Base-by-base conservation (phyloP, 1,140 invertebrate genomes). In the Drosophila rufa region DNA sequence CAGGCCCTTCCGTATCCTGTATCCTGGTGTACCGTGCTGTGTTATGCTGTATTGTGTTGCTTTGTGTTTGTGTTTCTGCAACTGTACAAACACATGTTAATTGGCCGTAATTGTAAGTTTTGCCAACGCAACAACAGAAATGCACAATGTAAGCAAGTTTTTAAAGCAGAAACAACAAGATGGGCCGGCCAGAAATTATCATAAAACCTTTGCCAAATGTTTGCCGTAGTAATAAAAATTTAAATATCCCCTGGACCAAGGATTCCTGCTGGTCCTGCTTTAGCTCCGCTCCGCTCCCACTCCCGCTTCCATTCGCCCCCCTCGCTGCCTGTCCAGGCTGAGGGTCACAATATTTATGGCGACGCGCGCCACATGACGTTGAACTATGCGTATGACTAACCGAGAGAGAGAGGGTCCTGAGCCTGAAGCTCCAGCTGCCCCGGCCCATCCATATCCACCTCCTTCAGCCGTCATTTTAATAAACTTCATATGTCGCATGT, bases 401-500 rank as follows among this genome's bases (percentile, higher is more conserved):
- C 71, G 64, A 64, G 42, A 30, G 12, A 42, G 27, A 27, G 59
- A 15, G 50, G 3, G 17, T 11, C 56, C 57, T 38, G 38, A 42
- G 69, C 27, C 55, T 17, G 46, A 15, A 12, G 42, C 40, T 51
- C 22, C 59, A 12, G 42, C 40, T 51, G 22, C 59, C 22, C 46
- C 53, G 22, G 40, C 46, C 38, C 51, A 73, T 71, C 67, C 66
- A 73, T 73, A 71, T 71, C 45, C 58, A 75, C 75, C 60, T 57
- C 75, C 58, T 76, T 59, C 64, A 78, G 57, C 75, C 69, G 85
- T 83, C 81, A 90, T 90, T 90, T 90, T 90, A 90, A 90, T 90
- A 90, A 91, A 90, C 86, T 91, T 90, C 85, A 90, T 90, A 90
- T 90, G 86, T 90, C 86, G 85, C 85, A 90, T 90, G 85, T 85